These are phyloP conservation scores for Diadophis punctatus DNA, from an alignment of 2,113 vertebrate genomes.

Conservation along the genomic window DNA sequence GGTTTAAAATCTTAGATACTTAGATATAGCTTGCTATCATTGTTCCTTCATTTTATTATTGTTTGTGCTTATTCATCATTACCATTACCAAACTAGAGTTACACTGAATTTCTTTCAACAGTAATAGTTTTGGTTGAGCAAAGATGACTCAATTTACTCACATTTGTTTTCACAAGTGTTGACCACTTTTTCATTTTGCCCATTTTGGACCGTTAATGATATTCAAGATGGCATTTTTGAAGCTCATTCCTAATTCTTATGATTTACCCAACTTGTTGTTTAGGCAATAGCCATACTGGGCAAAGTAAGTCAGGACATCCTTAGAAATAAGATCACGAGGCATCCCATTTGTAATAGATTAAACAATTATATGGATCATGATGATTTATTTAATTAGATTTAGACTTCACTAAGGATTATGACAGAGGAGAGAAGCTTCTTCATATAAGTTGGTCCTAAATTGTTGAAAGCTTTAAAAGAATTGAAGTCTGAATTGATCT, in stretches of 20 bases:
- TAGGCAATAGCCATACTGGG: neutral
- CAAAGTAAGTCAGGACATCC: neutral
- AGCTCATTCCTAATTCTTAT: neutral
- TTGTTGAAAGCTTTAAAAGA: neutral
- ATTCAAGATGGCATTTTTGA: neutral
- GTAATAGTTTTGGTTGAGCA: neutral
- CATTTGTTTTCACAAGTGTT: neutral
- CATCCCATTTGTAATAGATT: neutral
- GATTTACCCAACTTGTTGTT: neutral
- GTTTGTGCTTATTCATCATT: neutral
- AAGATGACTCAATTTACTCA: neutral
- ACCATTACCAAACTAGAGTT: neutral
- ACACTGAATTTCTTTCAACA: neutral
- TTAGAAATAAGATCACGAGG: neutral
- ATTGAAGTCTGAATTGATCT: neutral
- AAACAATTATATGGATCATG: neutral
- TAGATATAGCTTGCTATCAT: neutral
- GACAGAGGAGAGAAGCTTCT: neutral
- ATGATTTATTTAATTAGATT: neutral
- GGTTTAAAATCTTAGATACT: too few relatives aligned
- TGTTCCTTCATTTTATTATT: neutral
- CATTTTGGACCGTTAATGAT: neutral
- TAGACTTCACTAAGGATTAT: neutral
- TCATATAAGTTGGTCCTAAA: neutral
- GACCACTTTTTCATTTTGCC: neutral